Percentiles rank a stretch among this genome's conserved stretches.
phyloP scores from a whole-genome alignment of 2,113 vertebrate species.

The Hystrix brachyura region DNA sequence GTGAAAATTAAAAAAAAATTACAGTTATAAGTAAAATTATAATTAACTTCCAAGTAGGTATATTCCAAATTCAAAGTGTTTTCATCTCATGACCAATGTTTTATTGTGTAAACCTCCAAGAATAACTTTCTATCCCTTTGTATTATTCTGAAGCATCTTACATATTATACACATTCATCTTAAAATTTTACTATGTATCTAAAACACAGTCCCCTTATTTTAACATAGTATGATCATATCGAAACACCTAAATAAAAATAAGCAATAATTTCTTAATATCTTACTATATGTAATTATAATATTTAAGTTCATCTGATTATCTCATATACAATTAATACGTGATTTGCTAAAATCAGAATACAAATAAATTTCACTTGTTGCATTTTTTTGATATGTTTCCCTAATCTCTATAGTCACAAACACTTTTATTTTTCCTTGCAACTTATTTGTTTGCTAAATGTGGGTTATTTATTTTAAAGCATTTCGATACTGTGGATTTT shows the following conservation, averaged over 20 bases:
- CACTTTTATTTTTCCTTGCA: not conserved
- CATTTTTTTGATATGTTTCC: not conserved
- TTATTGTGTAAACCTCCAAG: not conserved
- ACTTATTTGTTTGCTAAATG: not conserved
- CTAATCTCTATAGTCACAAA: not conserved
- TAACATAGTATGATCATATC: not conserved
- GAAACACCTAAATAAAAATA: not conserved
- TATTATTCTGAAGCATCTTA: not conserved
- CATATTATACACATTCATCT: not conserved
- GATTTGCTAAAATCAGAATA: not conserved
- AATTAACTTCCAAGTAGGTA: not conserved
- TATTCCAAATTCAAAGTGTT: not conserved
- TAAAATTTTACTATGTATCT: not conserved
- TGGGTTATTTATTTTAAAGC: not conserved
- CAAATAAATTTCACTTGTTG: not conserved
- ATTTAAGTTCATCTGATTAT: not conserved
- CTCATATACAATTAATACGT: not conserved
- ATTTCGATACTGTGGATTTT: not conserved
- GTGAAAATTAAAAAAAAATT: too few relatives aligned
- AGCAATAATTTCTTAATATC: not conserved
- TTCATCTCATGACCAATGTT: not conserved
- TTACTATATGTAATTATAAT: not conserved
- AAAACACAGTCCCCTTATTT: not conserved
- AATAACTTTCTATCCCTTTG: accelerated
- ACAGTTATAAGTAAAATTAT: not conserved